Evolutionary conservation across 2,888 invertebrate genomes (phyloP), one percentile per base, ranked within the genome.

Genomic region (Sarcophaga caerulescens): DNA sequence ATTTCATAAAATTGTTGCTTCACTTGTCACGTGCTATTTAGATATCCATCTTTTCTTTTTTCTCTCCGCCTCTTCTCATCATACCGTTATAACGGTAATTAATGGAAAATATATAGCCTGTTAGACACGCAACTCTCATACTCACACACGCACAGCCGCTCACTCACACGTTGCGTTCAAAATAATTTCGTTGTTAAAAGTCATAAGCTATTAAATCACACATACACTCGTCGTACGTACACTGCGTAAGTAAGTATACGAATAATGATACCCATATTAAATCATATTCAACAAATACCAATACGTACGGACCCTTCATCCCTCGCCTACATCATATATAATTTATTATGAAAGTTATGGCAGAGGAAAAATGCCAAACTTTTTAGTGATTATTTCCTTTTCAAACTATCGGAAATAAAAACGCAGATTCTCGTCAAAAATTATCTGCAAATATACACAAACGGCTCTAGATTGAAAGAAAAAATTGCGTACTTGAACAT

Each of bases 101-200:
- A 69, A 23, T 8, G 52, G 52, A 52, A 52, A 69, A 69, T 69
- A 47, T 69, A 52, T 14, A 23, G 12, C 45, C 45, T 44, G n/a
- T 35, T 66, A 1, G 8, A 47, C 68, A 68, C 68, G 68, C 68
- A 68, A 47, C 47, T 25, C 62, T 63, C n/a, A 66, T 44, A 47
- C n/a, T 11, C 25, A 25, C 25, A 4, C 3, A 4, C 23, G 5
- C 47, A 47, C 12, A 47, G 47, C 1, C 47, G 14, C 14, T 11
- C 47, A 2, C 11, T 47, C n/a, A 19, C 12, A 19, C 19, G 5
- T 45, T 68, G 35, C 19, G 10, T 66, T 52, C 17, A 4, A 14
- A 52, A 17, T 52, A 52, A 52, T 52, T 52, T 52, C 52, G 5
- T 17, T 14, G 52, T 21, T 45, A 68, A 19, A 14, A 17, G 68